Evolutionary conservation across 2,113 vertebrate species (phyloP), one percentile per base, ranked within the genome.

Genomic region (Laticauda laticaudata): DNA sequence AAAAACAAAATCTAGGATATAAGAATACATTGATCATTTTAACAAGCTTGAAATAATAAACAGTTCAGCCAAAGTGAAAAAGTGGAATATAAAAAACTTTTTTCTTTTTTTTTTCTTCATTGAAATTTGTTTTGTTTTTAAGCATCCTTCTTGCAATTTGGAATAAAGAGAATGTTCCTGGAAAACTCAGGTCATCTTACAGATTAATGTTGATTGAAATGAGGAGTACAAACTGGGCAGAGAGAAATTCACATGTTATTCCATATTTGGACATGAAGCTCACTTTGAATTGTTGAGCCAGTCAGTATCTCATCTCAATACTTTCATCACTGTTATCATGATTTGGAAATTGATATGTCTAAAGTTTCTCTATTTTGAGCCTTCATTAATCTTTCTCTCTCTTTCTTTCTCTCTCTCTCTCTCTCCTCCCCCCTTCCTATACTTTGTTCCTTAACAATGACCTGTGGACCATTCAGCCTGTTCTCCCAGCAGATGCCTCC

Each of bases 11-110:
- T 20, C 90, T 59, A 93, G 81, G n/a, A 90, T 90, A 94, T 95
- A 96, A 97, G 95, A 96, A 96, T 95, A 97, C 97, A 96, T 96
- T 97, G 96, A 97, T 97, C 97, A 97, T 90, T n/a, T 86, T 93
- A 97, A 94, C 91, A 95, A 97, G 96, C 92, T 91, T 97, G 64
- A 90, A 97, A 96, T 96, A 96, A 96, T 96, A 96, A 95, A 95
- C 90, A 92, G 95, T 95, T 81, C 97, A 97, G 97, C 97, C 97
- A 95, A 94, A 97, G 94, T 91, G 43, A 92, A 97, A 92, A 93
- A 97, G 96, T 29, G 43, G 26, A 93, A 26, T 2, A 94, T 53
- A 90, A 51, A 94, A 95, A 92, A 15, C 89, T 10, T 55, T 56
- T 26, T 48, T 2, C 26, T 45, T 90, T 15, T n/a, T 43, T 14